Percentiles rank a stretch among this genome's conserved stretches.
phyloP scores from a whole-genome alignment of 2,888 invertebrate genomes.

The Ectemnius lituratus region DNA sequence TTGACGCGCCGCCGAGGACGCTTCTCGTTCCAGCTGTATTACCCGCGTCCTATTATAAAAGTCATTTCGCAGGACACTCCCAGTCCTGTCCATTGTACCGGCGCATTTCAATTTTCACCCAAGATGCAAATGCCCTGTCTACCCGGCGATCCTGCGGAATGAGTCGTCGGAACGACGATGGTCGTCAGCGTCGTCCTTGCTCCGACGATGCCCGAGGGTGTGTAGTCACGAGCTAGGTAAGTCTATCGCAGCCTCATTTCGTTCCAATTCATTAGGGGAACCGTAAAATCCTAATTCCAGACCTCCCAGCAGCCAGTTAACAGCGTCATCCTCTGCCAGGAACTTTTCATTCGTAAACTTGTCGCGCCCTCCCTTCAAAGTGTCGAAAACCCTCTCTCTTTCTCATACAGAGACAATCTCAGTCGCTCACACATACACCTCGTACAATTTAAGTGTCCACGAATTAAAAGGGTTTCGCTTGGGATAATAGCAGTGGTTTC shows the following conservation, averaged over 20 bases:
- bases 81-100: constrained; percentile 65
- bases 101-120: constrained; percentile 72
- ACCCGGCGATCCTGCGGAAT: constrained; percentile 40
- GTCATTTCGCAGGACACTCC: constrained; percentile 69
- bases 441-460: constrained; percentile 36
- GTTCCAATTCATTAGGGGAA: constrained; percentile 64
- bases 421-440: neutral
- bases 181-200: neutral
- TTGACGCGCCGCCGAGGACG: constrained; percentile 32
- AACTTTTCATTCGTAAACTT: constrained; percentile 48
- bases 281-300: constrained; percentile 57
- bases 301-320: constrained; percentile 49
- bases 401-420: too few relatives aligned
- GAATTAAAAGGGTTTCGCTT: constrained; percentile 29
- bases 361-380: constrained; percentile 37
- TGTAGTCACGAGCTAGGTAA: constrained; percentile 45
- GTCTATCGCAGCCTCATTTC: constrained; percentile 57
- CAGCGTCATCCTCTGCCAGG: constrained; percentile 44
- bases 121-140: constrained; percentile 70
- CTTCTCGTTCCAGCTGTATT: constrained; percentile 57
- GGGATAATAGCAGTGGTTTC: neutral
- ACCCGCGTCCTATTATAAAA: constrained; percentile 71
- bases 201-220: constrained; percentile 41
- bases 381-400: constrained; percentile 17
- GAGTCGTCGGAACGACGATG: constrained; percentile 44